phyloP scores from a whole-genome alignment of 37 sponge, comb jelly and placozoan genomes.

The Dysidea cf. avara region DNA sequence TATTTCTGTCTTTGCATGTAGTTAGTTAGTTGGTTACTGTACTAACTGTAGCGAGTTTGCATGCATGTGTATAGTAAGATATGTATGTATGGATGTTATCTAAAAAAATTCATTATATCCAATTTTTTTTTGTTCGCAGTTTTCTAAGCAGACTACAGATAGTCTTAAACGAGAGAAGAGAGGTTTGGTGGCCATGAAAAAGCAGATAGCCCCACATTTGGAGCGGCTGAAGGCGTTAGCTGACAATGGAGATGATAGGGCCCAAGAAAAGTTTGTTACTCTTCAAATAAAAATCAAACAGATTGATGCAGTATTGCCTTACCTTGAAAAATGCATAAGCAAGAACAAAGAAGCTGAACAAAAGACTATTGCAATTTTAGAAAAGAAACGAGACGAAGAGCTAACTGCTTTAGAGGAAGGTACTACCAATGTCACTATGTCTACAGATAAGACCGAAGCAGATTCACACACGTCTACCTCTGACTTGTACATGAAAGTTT shows the following conservation, averaged over 20 bases:
- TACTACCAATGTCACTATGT: too few relatives aligned
- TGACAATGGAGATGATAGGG: constrained; percentile 26
- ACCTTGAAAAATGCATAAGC: constrained; percentile 60
- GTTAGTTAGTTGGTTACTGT: too few relatives aligned
- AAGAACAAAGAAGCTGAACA: constrained; percentile 72
- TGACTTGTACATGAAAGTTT: too few relatives aligned
- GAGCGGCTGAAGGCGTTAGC: constrained; percentile 28
- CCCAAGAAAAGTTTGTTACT: constrained; percentile 19
- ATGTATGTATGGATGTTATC: neutral
- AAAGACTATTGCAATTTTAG: constrained; percentile 66
- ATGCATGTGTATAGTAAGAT: neutral
- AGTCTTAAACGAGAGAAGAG: constrained; percentile 57
- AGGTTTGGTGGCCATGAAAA: constrained; percentile 31
- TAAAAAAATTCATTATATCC: neutral
- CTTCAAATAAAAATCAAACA: constrained; percentile 36
- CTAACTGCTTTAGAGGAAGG: constrained; percentile 6
- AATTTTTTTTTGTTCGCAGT: neutral
- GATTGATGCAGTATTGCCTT: constrained; percentile 70
- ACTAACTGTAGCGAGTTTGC: too few relatives aligned
- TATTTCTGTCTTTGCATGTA: too few relatives aligned
- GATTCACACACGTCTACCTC: too few relatives aligned
- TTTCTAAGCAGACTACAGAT: constrained; percentile 56
- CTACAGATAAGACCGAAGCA: too few relatives aligned
- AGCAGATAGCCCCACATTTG: constrained; percentile 36
- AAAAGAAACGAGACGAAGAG: constrained; percentile 55